Evolutionary conservation across 2,888 invertebrate genomes (phyloP), one percentile per base, ranked within the genome.

Genomic region (Tenthredo amoena): DNA sequence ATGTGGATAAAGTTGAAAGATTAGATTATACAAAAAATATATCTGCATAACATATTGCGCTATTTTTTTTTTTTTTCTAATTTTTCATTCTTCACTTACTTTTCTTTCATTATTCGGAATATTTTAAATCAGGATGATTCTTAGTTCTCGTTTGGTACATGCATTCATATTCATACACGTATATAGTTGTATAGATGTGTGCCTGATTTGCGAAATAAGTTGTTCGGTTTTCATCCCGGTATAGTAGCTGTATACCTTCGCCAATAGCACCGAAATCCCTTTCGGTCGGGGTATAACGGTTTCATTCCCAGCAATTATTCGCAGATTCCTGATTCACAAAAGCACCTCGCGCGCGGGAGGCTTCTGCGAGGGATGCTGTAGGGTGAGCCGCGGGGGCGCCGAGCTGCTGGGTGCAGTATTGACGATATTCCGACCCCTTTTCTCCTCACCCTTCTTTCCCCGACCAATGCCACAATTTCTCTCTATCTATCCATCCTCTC

Each of bases 391-490:
- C 86, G 12, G 88, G 86, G 85, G 85, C 87, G 87, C 86, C 84
- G 84, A 84, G 84, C 68, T 37, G 18, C 55, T 43, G 62, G 89
- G 87, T 92, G 91, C 91, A 91, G 89, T 91, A 92, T 92, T 89
- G 91, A 91, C 90, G 91, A 87, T 89, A 87, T 88, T 85, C 88
- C 85, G 85, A 86, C 84, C 87, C 85, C 86, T 88, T 81, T 65
- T 43, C 62, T 58, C 68, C 47, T 47, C 68, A 5, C 7, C 47
- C 65, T n/a, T 37, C 68, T 2, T 26, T 50, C 0, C 83, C 82
- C 26, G 12, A 21, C 65, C 40, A 47, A 85, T 77, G 85, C 72
- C 79, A 62, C 84, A 84, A 50, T 85, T 87, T 86, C 86, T 84
- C 86, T 62, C 82, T 77, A 71, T 50, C 76, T 58, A 58, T 86